A percentile compares a stretch with the other conserved stretches of the same genome.
Evolutionary conservation across 2,113 vertebrate species (phyloP).

Genomic region (Melanerpes aurifrons): DNA sequence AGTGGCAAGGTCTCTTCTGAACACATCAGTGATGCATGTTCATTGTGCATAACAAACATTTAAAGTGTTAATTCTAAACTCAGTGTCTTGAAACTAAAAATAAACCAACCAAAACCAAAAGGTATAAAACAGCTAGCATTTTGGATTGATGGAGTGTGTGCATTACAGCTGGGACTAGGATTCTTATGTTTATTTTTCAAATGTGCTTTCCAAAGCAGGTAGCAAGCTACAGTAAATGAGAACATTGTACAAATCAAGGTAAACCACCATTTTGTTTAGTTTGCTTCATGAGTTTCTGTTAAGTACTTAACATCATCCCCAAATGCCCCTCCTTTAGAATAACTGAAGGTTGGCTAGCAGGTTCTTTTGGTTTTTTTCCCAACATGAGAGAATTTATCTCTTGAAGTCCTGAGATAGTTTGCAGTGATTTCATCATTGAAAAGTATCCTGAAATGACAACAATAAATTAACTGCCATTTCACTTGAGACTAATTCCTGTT

Average conservation of each 20-base stretch:
- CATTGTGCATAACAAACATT: not conserved
- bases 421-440: slow-evolving; percentile 17
- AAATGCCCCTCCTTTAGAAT: not conserved
- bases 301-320: fast-evolving
- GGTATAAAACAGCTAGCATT: not conserved
- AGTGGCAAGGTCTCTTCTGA: not conserved
- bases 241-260: not conserved
- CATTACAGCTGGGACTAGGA: not conserved
- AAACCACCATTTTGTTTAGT: not conserved
- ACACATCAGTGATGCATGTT: not conserved
- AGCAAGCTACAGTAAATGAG: not conserved
- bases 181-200: not conserved
- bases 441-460: slow-evolving; percentile 14
- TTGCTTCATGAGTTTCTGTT: not conserved
- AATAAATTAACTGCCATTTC: slow-evolving; percentile 18
- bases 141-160: not conserved
- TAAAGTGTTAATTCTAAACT: not conserved
- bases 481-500: slow-evolving; percentile 42
- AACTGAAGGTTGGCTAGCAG: not conserved
- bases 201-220: not conserved
- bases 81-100: not conserved
- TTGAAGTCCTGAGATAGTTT: not conserved
- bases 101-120: not conserved
- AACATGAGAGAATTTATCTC: not conserved
- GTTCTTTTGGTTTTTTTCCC: slow-evolving; percentile 6